Evolutionary conservation across 2,888 invertebrate genomes (phyloP).

Genomic region (Heliconius cydno): DNA sequence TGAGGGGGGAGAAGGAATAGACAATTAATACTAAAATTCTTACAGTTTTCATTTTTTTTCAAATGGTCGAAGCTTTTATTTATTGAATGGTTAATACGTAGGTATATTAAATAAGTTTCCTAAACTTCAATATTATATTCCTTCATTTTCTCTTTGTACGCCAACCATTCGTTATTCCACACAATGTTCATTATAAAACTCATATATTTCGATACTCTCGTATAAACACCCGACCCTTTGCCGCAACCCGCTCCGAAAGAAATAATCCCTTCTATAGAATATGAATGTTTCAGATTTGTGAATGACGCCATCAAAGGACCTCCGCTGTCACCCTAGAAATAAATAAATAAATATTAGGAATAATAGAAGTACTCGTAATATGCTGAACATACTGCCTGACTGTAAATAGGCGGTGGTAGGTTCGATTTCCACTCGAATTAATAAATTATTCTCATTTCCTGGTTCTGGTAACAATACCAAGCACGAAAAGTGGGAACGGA

Average conservation of each 20-base stretch:
- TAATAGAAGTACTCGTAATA: background rate
- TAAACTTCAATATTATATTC: background rate
- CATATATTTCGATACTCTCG: constrained; percentile 37
- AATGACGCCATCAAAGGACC: constrained; percentile 45
- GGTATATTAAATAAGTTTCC: background rate
- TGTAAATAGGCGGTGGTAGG: background rate
- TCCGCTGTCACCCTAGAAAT: constrained; percentile 49
- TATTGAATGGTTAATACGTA: no score
- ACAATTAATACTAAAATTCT: no score
- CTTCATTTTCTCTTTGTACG: background rate
- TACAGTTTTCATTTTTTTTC: no score
- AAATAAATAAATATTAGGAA: background rate
- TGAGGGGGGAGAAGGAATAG: no score
- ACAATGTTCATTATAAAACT: constrained; percentile 45
- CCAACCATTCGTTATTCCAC: constrained; percentile 35
- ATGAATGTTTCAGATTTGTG: constrained; percentile 30
- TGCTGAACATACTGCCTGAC: background rate
- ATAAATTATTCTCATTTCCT: no score
- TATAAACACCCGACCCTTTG: constrained; percentile 37
- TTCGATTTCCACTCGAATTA: background rate
- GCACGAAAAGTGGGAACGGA: no score
- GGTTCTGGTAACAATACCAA: no score
- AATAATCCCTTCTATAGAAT: constrained; percentile 42
- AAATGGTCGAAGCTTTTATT: background rate
- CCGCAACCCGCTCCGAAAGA: constrained; percentile 35